A percentile compares a stretch with the other conserved stretches of the same genome.
Conservation (phyloP, 2,888 invertebrate genomes). For the Sminthurinus aureus region DNA sequence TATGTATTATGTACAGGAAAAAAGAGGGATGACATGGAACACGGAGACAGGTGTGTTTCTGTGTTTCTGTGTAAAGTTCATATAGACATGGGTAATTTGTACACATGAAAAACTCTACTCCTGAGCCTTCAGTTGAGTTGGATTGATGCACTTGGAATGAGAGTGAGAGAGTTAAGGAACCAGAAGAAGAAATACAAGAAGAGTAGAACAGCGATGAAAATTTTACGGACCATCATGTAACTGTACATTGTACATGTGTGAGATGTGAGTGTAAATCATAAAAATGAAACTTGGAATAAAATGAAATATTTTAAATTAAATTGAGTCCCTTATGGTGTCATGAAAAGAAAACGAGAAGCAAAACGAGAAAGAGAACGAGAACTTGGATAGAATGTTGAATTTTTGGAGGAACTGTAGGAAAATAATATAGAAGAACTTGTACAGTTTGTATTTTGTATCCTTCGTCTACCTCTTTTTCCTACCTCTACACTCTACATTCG, state of each 20-base stretch:
- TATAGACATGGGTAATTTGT: no score
- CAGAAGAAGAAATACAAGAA: no score
- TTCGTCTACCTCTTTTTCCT: no score
- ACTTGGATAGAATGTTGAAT: not conserved
- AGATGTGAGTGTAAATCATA: conserved; percentile 21
- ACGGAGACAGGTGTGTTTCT: not conserved
- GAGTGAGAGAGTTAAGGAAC: conserved; percentile 6
- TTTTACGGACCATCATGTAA: conserved; percentile 32
- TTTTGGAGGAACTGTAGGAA: no score
- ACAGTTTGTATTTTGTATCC: not conserved
- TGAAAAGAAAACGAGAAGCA: not conserved
- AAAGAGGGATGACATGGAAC: conserved; percentile 8
- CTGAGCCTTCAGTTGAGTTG: not conserved
- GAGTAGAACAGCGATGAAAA: conserved; percentile 15
- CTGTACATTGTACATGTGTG: no score
- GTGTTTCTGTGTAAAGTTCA: not conserved
- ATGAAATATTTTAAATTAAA: conserved; percentile 28
- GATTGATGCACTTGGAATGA: not conserved
- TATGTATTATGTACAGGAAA: conserved; percentile 16
- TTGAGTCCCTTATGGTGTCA: not conserved
- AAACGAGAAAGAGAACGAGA: not conserved
- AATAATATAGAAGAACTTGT: no score
- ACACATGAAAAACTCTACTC: no score
- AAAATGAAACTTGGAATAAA: conserved; percentile 21
- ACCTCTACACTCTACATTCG: no score